Conservation (phyloP, 2,888 invertebrate genomes). For the Aquatica leii region DNA sequence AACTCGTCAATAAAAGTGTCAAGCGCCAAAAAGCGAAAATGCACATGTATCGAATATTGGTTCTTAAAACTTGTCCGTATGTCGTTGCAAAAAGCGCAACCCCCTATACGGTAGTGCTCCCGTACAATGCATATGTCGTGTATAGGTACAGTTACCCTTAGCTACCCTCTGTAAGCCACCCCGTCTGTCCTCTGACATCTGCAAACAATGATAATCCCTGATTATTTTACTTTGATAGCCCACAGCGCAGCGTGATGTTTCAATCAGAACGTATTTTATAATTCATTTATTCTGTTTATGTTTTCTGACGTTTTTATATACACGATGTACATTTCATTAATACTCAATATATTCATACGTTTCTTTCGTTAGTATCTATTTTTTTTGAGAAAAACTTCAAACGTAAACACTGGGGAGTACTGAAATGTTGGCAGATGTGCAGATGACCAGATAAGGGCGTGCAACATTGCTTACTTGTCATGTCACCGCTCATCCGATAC, state of each 20-base stretch:
- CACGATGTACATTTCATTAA: slow-evolving; percentile 26
- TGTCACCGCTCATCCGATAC: slow-evolving; percentile 49
- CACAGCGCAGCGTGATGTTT: slow-evolving; percentile 56
- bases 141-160: slow-evolving; percentile 37
- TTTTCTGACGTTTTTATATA: slow-evolving; percentile 24
- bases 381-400: neutral
- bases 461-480: slow-evolving; percentile 37
- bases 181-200: slow-evolving; percentile 55
- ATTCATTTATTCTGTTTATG: slow-evolving; percentile 49
- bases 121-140: slow-evolving; percentile 42
- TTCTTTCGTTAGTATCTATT: too few relatives aligned
- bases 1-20: slow-evolving; percentile 40
- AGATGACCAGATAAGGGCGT: slow-evolving; percentile 41
- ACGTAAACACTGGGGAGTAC: slow-evolving; percentile 6
- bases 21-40: slow-evolving; percentile 22
- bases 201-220: slow-evolving; percentile 61
- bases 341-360: too few relatives aligned
- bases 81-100: slow-evolving; percentile 57
- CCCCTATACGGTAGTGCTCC: slow-evolving; percentile 30
- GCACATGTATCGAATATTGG: slow-evolving; percentile 21
- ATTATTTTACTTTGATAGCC: slow-evolving; percentile 59
- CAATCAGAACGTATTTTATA: slow-evolving; percentile 54
- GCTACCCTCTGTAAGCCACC: slow-evolving; percentile 34
- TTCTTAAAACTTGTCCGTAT: slow-evolving; percentile 57
- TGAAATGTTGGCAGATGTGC: slow-evolving; percentile 29